Evolutionary conservation across 1,140 invertebrate species (phyloP).

Genomic region (Saccostrea echinata): DNA sequence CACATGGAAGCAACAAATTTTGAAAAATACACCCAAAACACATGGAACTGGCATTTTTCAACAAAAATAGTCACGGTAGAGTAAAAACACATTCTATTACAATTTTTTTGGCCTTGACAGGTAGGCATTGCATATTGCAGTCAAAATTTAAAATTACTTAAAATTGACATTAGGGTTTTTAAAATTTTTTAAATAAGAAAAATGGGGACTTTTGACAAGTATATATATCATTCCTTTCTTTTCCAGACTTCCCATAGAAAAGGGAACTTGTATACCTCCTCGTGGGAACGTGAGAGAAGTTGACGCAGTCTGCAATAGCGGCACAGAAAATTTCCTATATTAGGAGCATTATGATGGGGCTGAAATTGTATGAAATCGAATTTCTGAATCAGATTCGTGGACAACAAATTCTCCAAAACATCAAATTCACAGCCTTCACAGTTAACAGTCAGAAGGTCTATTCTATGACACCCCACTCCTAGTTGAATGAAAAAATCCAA

Average conservation of each 20-base stretch:
- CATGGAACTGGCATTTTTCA: no score
- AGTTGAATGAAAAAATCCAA: slow-evolving; percentile 16
- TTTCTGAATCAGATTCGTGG: slow-evolving; percentile 9
- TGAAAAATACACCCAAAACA: no score
- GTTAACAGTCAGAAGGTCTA: slow-evolving; percentile 49
- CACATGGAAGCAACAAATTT: no score
- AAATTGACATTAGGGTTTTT: no score
- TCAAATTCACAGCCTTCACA: slow-evolving; percentile 55
- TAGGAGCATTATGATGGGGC: not conserved
- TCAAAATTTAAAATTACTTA: no score
- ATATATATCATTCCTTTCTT: not conserved
- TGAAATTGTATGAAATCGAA: slow-evolving; percentile 49
- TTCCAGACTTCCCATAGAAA: not conserved
- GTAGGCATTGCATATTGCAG: no score
- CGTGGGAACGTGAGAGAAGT: not conserved
- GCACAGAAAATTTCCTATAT: not conserved
- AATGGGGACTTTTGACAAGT: no score
- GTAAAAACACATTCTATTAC: no score
- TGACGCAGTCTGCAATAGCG: not conserved
- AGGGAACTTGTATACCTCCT: not conserved
- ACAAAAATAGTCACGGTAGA: no score
- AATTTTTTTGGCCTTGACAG: no score
- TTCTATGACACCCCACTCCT: slow-evolving; percentile 8
- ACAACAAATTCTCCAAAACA: slow-evolving; percentile 25
- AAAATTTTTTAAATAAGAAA: no score